A percentile compares a stretch with the other conserved stretches of the same genome.
Evolutionary conservation across 2,797 vertebrate species (phyloP).

Genomic region (Eupleurogrammus muticus): DNA sequence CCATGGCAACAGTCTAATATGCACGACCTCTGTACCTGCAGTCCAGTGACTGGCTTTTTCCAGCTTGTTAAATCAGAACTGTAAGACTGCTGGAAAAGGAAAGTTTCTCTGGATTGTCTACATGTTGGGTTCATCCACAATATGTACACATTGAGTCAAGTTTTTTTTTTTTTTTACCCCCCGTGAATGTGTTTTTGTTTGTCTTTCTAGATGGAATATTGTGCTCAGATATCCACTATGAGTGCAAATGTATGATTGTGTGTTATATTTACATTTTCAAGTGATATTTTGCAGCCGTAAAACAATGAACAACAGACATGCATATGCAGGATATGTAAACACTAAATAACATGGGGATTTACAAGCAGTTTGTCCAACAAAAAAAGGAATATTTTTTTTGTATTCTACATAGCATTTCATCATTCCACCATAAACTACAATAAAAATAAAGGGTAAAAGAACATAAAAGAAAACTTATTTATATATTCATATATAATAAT

Average conservation of each 20-base stretch:
- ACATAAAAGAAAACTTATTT: constrained; percentile 78
- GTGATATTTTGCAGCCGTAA: constrained; percentile 33
- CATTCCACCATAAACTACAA: constrained; percentile 87
- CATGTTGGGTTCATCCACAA: constrained; percentile 57
- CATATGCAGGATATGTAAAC: constrained; percentile 67
- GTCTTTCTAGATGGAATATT: constrained; percentile 27
- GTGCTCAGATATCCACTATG: constrained; percentile 37
- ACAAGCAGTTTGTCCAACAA: constrained; percentile 87
- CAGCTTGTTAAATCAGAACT: constrained; percentile 58
- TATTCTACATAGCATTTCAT: constrained; percentile 83
- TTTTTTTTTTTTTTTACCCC: neutral
- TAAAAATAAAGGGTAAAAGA: constrained; percentile 80
- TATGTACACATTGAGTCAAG: constrained; percentile 45
- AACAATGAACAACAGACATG: constrained; percentile 52
- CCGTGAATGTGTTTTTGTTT: constrained; percentile 11
- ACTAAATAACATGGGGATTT: constrained; percentile 32
- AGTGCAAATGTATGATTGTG: constrained; percentile 45
- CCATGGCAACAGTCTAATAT: constrained; percentile 72
- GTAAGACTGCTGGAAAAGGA: constrained; percentile 25
- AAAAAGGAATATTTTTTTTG: constrained; percentile 76
- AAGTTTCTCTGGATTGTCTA: constrained; percentile 76
- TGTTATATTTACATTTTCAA: constrained; percentile 64
- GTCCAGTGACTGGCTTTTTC: constrained; percentile 60
- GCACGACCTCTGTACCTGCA: constrained; percentile 50
- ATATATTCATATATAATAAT: constrained; percentile 88